Percentiles rank a stretch among this genome's conserved stretches.
Evolutionary conservation across 2,888 invertebrate species (phyloP).

Genomic region (Uloborus plumipes): DNA sequence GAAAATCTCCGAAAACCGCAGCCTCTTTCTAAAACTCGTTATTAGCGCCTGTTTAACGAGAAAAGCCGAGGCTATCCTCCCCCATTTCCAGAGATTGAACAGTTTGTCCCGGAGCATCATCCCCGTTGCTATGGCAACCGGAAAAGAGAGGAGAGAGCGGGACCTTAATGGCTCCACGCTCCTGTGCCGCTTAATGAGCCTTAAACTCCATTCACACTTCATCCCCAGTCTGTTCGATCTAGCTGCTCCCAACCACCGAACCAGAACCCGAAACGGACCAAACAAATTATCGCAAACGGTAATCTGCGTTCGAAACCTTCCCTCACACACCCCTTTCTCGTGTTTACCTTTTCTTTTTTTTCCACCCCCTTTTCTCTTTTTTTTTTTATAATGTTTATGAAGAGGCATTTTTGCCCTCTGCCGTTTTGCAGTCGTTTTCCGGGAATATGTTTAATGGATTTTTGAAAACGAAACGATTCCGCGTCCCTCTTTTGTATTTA

Average conservation of each 20-base stretch:
- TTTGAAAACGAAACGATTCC: conserved; percentile 14
- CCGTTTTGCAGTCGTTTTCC: conserved; percentile 11
- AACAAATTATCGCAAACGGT: conserved; percentile 62
- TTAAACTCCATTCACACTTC: conserved; percentile 64
- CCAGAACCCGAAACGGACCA: conserved; percentile 59
- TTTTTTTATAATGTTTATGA: background rate
- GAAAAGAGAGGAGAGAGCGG: conserved; percentile 34
- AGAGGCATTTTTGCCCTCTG: conserved; percentile 14
- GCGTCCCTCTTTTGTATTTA: conserved; percentile 6
- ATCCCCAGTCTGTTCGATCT: conserved; percentile 47
- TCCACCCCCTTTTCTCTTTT: background rate
- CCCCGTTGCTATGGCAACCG: conserved; percentile 41
- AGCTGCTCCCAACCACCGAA: conserved; percentile 29
- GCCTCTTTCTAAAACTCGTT: no score
- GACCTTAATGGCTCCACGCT: conserved; percentile 48
- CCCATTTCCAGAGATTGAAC: conserved; percentile 5
- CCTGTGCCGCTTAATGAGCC: conserved; percentile 57
- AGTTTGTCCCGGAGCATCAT: conserved; percentile 15
- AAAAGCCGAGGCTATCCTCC: no score
- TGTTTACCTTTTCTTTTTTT: conserved; percentile 18
- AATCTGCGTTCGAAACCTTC: conserved; percentile 10
- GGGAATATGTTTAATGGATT: conserved; percentile 38
- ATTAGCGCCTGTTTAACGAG: no score
- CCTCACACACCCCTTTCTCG: conserved; percentile 4
- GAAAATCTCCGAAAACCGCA: no score